Evolutionary conservation across 2,113 vertebrate genomes (phyloP).

Genomic region (Microcebus ravelobensis): DNA sequence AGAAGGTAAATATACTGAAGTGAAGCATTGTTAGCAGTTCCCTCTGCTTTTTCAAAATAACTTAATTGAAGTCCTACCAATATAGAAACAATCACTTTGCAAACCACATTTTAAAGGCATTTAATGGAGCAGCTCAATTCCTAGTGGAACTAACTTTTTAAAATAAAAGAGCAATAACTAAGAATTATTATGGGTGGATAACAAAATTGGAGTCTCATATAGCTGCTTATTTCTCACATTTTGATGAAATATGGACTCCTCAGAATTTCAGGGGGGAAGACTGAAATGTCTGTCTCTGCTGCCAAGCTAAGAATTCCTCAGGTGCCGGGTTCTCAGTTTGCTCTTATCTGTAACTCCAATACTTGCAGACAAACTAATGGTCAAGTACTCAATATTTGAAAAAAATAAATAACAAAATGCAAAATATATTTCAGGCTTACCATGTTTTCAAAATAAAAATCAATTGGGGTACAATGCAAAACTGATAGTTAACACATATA

Average conservation of each 20-base stretch:
- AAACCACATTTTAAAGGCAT: constrained; percentile 63
- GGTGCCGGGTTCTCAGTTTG: background rate
- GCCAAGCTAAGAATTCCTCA: background rate
- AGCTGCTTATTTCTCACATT: constrained; percentile 59
- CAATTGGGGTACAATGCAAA: background rate
- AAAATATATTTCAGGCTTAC: background rate
- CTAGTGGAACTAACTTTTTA: constrained; percentile 67
- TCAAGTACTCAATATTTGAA: background rate
- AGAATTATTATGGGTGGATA: constrained; percentile 53
- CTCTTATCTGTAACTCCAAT: background rate
- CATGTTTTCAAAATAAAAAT: background rate
- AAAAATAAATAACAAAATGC: background rate
- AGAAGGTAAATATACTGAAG: constrained; percentile 46
- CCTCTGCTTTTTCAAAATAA: constrained; percentile 54
- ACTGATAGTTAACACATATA: background rate
- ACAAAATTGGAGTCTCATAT: constrained; percentile 20
- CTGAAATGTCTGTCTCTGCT: background rate
- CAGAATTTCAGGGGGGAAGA: background rate
- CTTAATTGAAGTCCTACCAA: constrained; percentile 66
- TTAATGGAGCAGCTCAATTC: constrained; percentile 64
- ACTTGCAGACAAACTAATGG: background rate
- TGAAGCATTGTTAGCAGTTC: constrained; percentile 20
- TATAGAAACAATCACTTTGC: constrained; percentile 64
- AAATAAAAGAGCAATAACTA: constrained; percentile 70
- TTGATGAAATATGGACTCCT: constrained; percentile 55